Percentiles rank a stretch among this genome's conserved stretches.
Evolutionary conservation across 1,140 invertebrate species (phyloP).

Genomic region (Calliopsis andreniformis): DNA sequence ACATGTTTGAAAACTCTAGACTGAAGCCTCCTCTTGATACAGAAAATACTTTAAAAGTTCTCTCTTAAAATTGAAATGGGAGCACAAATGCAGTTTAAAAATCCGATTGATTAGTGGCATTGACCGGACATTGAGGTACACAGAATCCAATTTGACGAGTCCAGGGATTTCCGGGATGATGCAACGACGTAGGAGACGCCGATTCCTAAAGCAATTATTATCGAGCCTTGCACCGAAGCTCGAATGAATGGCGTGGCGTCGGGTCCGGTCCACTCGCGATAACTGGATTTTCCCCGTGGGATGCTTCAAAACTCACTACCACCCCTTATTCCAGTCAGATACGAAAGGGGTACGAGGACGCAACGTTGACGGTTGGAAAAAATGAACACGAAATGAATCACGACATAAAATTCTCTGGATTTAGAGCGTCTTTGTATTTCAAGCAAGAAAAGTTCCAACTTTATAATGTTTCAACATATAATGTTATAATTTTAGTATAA

Average conservation of each 20-base stretch:
- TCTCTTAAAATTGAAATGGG: no score
- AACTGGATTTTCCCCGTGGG: constrained; percentile 52
- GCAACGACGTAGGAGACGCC: constrained; percentile 21
- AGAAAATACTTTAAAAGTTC: no score
- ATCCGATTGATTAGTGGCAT: not conserved
- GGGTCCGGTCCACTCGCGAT: constrained; percentile 47
- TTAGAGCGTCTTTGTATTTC: no score
- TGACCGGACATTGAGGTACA: not conserved
- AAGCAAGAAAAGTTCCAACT: no score
- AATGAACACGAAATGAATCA: not conserved
- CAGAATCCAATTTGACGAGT: constrained; percentile 29
- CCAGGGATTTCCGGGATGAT: constrained; percentile 5
- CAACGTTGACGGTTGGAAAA: not conserved
- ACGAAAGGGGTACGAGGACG: no score
- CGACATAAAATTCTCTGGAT: no score
- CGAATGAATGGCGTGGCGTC: constrained; percentile 34
- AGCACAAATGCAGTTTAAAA: not conserved
- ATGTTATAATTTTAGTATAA: no score
- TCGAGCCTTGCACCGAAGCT: constrained; percentile 10
- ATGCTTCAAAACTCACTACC: constrained; percentile 32
- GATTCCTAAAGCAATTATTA: constrained; percentile 57
- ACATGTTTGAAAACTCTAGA: no score
- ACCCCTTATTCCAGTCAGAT: constrained; percentile 12
- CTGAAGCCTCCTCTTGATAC: no score
- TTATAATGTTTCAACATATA: no score